These are phyloP conservation scores for Chelonoidis abingdonii DNA, from an alignment of 2,113 vertebrate species.

Conservation along the genomic window DNA sequence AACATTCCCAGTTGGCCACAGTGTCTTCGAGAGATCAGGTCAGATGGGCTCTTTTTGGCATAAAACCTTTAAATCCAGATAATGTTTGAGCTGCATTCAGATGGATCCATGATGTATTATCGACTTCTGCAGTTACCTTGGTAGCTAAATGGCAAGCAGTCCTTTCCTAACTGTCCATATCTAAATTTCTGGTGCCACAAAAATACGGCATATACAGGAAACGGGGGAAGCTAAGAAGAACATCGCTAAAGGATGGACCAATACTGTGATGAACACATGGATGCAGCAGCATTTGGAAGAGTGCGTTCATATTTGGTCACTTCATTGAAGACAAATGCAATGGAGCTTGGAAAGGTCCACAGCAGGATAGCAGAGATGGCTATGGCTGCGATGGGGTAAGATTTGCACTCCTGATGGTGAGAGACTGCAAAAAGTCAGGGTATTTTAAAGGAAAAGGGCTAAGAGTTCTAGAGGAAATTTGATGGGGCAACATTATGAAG, in stretches of 20 bases:
- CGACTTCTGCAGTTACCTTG: neutral
- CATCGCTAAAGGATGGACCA: neutral
- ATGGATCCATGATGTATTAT: neutral
- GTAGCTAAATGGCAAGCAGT: neutral
- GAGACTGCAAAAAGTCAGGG: neutral
- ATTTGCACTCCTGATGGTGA: rapidly evolving
- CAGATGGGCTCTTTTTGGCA: neutral
- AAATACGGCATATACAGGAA: neutral
- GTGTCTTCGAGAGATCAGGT: neutral
- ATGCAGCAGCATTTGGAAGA: neutral
- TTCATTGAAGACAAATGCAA: neutral
- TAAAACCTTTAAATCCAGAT: neutral
- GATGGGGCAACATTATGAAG: neutral
- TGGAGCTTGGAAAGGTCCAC: neutral
- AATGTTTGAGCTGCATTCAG: neutral
- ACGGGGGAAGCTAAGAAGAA: neutral
- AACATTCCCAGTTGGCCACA: too few relatives aligned
- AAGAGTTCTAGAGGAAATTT: neutral
- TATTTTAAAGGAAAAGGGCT: neutral
- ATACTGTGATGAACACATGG: neutral
- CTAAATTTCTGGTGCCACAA: neutral
- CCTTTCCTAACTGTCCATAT: neutral
- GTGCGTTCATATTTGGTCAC: neutral
- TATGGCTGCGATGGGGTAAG: neutral
- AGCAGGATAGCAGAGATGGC: neutral